Evolutionary conservation across 2,113 vertebrate genomes (phyloP).

Genomic region (Oxyura jamaicensis): DNA sequence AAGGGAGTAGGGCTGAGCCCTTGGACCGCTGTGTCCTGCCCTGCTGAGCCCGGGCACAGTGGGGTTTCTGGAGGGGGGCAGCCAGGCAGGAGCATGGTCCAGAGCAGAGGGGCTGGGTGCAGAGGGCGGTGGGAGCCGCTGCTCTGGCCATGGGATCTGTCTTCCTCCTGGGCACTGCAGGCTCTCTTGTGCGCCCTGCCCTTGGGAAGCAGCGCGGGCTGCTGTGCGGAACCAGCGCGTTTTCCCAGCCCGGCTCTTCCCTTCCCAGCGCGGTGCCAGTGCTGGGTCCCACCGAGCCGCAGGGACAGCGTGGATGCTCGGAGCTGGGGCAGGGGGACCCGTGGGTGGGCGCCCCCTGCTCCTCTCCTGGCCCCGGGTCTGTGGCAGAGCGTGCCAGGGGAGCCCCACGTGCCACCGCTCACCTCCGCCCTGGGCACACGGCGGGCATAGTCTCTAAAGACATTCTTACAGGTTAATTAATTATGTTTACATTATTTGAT

Average conservation of each 20-base stretch:
- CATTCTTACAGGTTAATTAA: constrained; percentile 60
- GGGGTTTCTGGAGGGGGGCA: not conserved
- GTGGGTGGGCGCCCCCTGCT: not conserved
- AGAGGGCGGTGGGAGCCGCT: not conserved
- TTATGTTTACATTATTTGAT: constrained; percentile 74
- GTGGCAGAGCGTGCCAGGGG: not conserved
- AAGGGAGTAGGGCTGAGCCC: not conserved
- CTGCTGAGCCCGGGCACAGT: not conserved
- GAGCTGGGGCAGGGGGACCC: not conserved
- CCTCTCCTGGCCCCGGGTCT: not conserved
- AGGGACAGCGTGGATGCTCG: fast-evolving
- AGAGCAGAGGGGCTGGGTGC: not conserved
- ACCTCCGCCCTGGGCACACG: not conserved
- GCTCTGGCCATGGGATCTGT: fast-evolving
- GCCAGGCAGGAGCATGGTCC: not conserved
- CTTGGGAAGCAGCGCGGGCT: not conserved
- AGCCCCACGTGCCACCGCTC: not conserved
- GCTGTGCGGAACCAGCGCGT: not conserved
- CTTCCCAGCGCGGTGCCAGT: fast-evolving
- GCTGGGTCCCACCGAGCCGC: not conserved
- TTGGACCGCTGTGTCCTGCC: not conserved
- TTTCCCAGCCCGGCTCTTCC: not conserved
- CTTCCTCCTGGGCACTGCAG: not conserved
- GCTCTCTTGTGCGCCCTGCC: not conserved
- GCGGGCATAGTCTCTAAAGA: constrained; percentile 11